phyloP scores from a whole-genome alignment of 2,888 invertebrate genomes.

The Pherbina coryleti region DNA sequence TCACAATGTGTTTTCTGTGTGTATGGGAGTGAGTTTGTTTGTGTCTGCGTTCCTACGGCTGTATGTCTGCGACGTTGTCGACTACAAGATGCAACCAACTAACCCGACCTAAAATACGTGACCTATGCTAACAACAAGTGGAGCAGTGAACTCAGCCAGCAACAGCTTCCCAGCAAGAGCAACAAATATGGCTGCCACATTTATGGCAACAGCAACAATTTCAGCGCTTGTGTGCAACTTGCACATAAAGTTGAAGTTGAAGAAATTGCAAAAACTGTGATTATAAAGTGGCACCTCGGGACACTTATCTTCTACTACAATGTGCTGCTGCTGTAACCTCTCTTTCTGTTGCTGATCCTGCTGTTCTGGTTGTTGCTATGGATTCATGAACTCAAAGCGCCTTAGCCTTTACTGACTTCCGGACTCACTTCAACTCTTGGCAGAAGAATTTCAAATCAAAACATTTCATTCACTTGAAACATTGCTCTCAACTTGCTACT shows the following conservation, averaged over 20 bases:
- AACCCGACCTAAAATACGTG: slow-evolving; percentile 26
- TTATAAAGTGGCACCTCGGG: slow-evolving; percentile 29
- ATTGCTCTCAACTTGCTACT: too few relatives aligned
- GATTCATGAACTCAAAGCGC: not conserved
- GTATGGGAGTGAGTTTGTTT: not conserved
- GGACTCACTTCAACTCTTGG: not conserved
- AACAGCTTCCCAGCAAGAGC: not conserved
- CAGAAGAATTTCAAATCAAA: slow-evolving; percentile 27
- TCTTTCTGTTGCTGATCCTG: not conserved
- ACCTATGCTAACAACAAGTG: slow-evolving; percentile 1
- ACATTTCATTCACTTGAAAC: not conserved
- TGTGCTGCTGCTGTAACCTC: not conserved
- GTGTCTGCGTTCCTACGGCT: not conserved
- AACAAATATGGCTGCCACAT: not conserved
- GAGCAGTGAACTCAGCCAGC: not conserved
- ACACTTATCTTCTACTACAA: not conserved
- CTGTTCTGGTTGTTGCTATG: not conserved
- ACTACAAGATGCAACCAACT: slow-evolving; percentile 13
- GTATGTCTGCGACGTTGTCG: not conserved
- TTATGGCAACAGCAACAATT: not conserved
- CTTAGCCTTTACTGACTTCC: not conserved
- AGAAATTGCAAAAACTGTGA: slow-evolving; percentile 23
- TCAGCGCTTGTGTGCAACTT: too few relatives aligned
- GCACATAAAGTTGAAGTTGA: not conserved
- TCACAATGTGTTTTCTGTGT: not conserved